Conservation (phyloP, 2,113 vertebrate genomes). For the Brachyhypopomus occidentalis region DNA sequence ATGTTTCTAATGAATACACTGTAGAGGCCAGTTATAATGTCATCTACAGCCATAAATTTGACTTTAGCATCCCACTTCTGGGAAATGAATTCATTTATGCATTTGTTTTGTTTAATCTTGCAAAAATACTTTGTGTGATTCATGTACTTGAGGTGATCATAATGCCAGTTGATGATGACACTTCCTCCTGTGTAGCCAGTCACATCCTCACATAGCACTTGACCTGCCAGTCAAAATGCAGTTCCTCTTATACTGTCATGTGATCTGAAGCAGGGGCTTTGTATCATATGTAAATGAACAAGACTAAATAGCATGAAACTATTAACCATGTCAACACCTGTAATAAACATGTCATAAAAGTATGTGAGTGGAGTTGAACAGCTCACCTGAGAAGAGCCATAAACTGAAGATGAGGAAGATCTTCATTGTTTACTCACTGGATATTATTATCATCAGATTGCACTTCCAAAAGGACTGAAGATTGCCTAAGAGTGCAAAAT, state of each 20-base stretch:
- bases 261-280: background rate
- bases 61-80: background rate
- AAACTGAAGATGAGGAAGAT: too few species aligned
- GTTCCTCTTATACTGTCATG: conserved; percentile 23
- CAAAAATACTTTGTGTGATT: conserved; percentile 25
- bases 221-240: conserved; percentile 21
- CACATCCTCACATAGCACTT: background rate
- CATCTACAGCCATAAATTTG: conserved; percentile 16
- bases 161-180: background rate
- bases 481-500: too few species aligned
- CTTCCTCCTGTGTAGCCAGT: conserved; percentile 22
- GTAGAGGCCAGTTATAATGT: background rate
- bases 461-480: too few species aligned
- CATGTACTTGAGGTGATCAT: background rate
- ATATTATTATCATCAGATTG: too few species aligned
- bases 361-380: too few species aligned
- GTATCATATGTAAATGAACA: background rate
- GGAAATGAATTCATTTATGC: background rate
- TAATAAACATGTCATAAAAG: too few species aligned
- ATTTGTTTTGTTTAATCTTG: background rate
- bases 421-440: too few species aligned
- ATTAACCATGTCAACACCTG: too few species aligned
- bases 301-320: too few species aligned
- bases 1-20: conserved; percentile 27
- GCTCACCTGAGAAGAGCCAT: too few species aligned